Percentiles rank a stretch among this genome's conserved stretches.
Conservation (phyloP, 2,797 vertebrate genomes). For the Etheostoma perlongum region DNA sequence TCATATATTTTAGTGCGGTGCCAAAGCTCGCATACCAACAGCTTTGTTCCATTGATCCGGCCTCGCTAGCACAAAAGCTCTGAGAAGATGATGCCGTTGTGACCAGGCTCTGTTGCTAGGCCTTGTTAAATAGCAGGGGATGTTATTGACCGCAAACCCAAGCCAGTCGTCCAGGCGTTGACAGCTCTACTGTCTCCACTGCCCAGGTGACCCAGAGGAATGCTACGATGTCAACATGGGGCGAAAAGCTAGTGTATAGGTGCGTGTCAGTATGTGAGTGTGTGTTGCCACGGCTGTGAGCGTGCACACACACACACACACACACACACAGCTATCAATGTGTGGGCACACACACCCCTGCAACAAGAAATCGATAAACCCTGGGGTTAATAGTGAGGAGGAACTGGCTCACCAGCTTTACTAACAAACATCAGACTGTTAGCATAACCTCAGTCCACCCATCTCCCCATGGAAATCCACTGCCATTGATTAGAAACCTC, state of each 20-base stretch:
- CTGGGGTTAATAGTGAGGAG: slow-evolving; percentile 76
- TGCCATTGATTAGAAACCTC: slow-evolving; percentile 75
- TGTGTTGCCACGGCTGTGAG: slow-evolving; percentile 4
- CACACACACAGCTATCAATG: slow-evolving; percentile 16
- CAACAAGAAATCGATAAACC: slow-evolving; percentile 72
- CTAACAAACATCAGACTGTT: slow-evolving; percentile 81
- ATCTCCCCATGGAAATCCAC: slow-evolving; percentile 73
- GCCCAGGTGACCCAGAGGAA: slow-evolving; percentile 71
- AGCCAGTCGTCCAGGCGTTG: slow-evolving; percentile 62
- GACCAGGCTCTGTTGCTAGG: slow-evolving; percentile 62
- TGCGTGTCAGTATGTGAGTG: slow-evolving; percentile 20
- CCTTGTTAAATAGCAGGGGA: slow-evolving; percentile 76
- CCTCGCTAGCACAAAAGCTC: slow-evolving; percentile 58
- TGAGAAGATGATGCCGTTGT: slow-evolving; percentile 66
- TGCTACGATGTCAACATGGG: slow-evolving; percentile 45
- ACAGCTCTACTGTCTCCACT: slow-evolving; percentile 66
- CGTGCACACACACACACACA: neutral
- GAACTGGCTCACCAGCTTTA: slow-evolving; percentile 75
- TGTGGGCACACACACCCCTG: slow-evolving; percentile 17
- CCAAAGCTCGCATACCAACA: slow-evolving; percentile 47
- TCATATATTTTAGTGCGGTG: slow-evolving; percentile 14
- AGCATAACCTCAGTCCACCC: slow-evolving; percentile 75
- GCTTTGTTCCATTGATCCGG: slow-evolving; percentile 71
- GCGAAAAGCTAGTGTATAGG: slow-evolving; percentile 30
- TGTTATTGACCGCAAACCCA: slow-evolving; percentile 76